Evolutionary conservation across 2,113 vertebrate genomes (phyloP).

Genomic region (Esox niger): DNA sequence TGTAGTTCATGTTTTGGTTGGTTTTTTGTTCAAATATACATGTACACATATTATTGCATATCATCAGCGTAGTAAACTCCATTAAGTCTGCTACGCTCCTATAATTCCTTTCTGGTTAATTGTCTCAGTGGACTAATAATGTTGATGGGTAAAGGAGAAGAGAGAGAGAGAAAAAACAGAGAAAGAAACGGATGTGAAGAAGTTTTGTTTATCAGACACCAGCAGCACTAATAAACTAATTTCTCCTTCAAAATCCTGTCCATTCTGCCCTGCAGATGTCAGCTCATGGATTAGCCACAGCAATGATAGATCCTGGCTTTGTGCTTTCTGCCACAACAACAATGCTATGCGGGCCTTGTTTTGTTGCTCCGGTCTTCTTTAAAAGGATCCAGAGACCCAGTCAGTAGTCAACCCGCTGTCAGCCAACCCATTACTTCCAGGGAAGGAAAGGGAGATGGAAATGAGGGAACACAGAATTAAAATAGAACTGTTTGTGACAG

Average conservation of each 20-base stretch:
- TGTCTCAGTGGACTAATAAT: constrained; percentile 31
- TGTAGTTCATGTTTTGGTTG: background rate
- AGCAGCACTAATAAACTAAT: constrained; percentile 31
- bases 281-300: constrained; percentile 23
- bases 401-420: no score
- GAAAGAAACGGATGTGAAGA: background rate
- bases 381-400: constrained; percentile 29
- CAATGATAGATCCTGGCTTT: constrained; percentile 22
- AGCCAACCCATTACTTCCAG: constrained; percentile 21
- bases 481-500: constrained; percentile 36
- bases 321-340: constrained; percentile 41
- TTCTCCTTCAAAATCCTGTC: constrained; percentile 16
- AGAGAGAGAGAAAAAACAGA: no score
- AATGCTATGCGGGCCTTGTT: constrained; percentile 37
- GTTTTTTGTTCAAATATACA: background rate
- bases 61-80: constrained; percentile 2
- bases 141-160: constrained; percentile 24
- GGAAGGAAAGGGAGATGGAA: constrained; percentile 21
- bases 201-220: constrained; percentile 21
- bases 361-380: constrained; percentile 49
- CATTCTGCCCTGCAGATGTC: constrained; percentile 10
- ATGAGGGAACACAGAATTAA: constrained; percentile 26
- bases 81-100: constrained; percentile 29
- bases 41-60: background rate
- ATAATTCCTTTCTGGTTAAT: constrained; percentile 36